These are phyloP conservation scores for Sebastes schlegelii DNA, from an alignment of 2,113 vertebrate species.

Conservation along the genomic window DNA sequence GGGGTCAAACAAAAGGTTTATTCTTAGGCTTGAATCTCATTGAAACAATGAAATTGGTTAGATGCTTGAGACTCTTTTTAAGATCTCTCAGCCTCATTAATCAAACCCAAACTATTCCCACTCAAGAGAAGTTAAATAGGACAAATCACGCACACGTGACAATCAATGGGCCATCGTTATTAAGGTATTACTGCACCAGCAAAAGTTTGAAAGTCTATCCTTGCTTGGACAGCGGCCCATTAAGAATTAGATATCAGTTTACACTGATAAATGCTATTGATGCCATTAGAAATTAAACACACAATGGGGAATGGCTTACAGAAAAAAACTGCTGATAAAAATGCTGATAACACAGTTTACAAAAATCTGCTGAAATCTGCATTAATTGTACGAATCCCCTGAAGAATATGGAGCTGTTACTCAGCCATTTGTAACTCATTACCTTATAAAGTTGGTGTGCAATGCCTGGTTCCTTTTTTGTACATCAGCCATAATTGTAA, in stretches of 20 bases:
- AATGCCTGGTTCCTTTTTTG: not conserved
- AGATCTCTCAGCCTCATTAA: not conserved
- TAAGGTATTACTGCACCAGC: no score
- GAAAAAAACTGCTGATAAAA: not conserved
- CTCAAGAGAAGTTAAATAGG: not conserved
- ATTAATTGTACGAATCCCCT: not conserved
- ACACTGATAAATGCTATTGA: not conserved
- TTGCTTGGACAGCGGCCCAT: no score
- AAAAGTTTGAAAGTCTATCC: no score
- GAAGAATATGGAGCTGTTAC: not conserved
- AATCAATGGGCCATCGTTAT: not conserved
- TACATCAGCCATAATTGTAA: not conserved
- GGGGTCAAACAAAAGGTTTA: slow-evolving; percentile 15
- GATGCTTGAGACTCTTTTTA: not conserved
- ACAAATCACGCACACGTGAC: not conserved
- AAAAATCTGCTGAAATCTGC: not conserved
- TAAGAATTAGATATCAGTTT: not conserved
- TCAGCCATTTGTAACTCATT: not conserved
- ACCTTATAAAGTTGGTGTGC: no score
- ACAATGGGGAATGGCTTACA: not conserved
- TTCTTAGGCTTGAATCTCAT: not conserved
- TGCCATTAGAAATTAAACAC: not conserved
- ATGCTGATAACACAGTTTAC: not conserved
- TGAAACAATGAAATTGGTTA: not conserved
- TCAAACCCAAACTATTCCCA: not conserved